Evolutionary conservation across 30 jellyfish, hydroid and myxozoan genomes (phyloP).

Genomic region (Pseudorhiza aurosa): DNA sequence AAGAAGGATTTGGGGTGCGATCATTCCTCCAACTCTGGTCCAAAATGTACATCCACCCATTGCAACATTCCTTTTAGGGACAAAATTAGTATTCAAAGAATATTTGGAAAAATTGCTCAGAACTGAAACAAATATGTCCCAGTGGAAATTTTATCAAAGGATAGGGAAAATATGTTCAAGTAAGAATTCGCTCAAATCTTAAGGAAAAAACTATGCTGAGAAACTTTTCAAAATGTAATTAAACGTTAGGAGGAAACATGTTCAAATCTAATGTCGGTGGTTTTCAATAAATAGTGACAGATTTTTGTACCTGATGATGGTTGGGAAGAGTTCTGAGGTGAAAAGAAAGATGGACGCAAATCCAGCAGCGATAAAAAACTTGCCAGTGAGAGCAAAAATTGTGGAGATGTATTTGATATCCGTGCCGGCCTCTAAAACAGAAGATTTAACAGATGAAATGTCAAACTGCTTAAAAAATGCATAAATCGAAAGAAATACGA

Average conservation of each 20-base stretch:
- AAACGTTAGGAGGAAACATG: too few species aligned
- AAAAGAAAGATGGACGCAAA: conserved; percentile 87
- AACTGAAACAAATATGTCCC: too few species aligned
- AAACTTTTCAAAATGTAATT: too few species aligned
- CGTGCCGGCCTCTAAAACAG: conserved; percentile 56
- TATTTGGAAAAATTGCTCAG: too few species aligned
- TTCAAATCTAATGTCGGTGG: too few species aligned
- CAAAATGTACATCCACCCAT: conserved; percentile 93
- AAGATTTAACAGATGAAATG: neutral
- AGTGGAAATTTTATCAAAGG: too few species aligned
- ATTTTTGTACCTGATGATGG: conserved; percentile 82
- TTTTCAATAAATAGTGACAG: too few species aligned
- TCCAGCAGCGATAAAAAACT: conserved; percentile 81
- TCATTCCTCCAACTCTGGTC: conserved; percentile 96
- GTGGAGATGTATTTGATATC: conserved; percentile 65
- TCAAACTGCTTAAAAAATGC: too few species aligned
- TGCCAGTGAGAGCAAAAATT: conserved; percentile 76
- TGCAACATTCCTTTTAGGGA: conserved; percentile 64
- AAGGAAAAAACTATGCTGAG: too few species aligned
- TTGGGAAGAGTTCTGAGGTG: conserved; percentile 88
- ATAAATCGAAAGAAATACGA: too few species aligned
- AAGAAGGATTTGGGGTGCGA: conserved; percentile 89
- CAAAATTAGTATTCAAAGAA: neutral
- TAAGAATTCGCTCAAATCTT: too few species aligned
- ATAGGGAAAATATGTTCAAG: too few species aligned